These are phyloP conservation scores for Fringilla coelebs DNA, from an alignment of 2,797 vertebrate genomes.

Conservation along the genomic window DNA sequence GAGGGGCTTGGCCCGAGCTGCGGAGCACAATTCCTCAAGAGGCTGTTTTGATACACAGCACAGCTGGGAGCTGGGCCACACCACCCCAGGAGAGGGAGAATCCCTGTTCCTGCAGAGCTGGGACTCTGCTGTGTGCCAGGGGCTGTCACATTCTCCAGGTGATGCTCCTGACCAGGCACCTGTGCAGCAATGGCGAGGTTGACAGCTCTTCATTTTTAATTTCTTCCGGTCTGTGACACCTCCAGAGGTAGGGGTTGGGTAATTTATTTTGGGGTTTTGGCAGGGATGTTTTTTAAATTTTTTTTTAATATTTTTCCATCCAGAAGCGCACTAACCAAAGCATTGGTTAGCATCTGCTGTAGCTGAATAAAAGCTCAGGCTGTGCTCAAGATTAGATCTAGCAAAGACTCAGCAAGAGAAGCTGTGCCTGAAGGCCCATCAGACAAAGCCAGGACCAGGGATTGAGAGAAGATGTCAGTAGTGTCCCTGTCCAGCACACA, in stretches of 20 bases:
- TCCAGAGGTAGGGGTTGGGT: neutral
- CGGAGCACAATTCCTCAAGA: neutral
- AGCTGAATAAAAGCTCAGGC: neutral
- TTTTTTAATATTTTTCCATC: accelerated
- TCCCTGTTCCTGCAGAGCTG: neutral
- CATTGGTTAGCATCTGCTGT: neutral
- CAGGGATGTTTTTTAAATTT: accelerated
- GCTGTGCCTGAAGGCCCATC: neutral
- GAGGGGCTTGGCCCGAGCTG: neutral
- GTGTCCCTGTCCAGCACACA: neutral
- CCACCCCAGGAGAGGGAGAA: neutral
- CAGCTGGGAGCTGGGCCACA: neutral
- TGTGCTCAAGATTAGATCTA: neutral
- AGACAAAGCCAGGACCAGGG: neutral
- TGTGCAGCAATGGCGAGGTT: neutral
- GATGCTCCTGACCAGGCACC: neutral
- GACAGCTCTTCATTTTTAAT: neutral
- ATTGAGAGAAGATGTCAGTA: accelerated
- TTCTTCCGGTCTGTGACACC: neutral
- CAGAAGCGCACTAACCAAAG: neutral
- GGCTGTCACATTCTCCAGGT: neutral
- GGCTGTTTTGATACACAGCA: neutral
- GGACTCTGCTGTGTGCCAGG: neutral
- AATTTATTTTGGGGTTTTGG: neutral
- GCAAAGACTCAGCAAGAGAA: neutral